Conservation (phyloP, 1,140 invertebrate genomes). For the Caenorhabditis elegans region DNA sequence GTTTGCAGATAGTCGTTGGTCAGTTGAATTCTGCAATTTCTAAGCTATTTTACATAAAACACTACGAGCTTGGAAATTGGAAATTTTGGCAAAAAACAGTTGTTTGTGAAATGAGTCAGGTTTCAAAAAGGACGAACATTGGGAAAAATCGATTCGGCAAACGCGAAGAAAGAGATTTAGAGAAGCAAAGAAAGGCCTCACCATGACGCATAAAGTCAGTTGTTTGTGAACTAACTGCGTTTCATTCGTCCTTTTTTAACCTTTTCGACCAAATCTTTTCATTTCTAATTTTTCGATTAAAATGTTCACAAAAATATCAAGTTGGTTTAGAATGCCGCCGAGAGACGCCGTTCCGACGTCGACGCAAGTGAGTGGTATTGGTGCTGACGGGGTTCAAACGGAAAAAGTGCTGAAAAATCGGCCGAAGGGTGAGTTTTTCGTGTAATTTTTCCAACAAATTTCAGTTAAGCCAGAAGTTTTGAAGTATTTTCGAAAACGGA, state of each 20-base stretch:
- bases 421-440: constrained; percentile 49
- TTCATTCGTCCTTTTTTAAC: not conserved
- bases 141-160: constrained; percentile 27
- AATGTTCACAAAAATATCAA: not conserved
- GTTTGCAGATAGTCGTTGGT: too few relatives aligned
- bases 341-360: not conserved
- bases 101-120: too few relatives aligned
- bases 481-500: too few relatives aligned
- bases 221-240: not conserved
- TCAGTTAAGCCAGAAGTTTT: too few relatives aligned
- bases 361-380: not conserved
- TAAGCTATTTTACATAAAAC: too few relatives aligned
- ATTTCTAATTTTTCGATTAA: not conserved
- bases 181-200: not conserved
- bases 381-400: not conserved
- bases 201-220: constrained; percentile 20
- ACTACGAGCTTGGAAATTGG: too few relatives aligned
- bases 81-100: too few relatives aligned
- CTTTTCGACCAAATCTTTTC: not conserved
- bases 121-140: too few relatives aligned
- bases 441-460: too few relatives aligned
- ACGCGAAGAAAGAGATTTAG: not conserved
- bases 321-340: not conserved
- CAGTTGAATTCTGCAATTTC: too few relatives aligned
- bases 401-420: constrained; percentile 46